Evolutionary conservation across 2,797 vertebrate species (phyloP).

Genomic region (Myotis pilosus): DNA sequence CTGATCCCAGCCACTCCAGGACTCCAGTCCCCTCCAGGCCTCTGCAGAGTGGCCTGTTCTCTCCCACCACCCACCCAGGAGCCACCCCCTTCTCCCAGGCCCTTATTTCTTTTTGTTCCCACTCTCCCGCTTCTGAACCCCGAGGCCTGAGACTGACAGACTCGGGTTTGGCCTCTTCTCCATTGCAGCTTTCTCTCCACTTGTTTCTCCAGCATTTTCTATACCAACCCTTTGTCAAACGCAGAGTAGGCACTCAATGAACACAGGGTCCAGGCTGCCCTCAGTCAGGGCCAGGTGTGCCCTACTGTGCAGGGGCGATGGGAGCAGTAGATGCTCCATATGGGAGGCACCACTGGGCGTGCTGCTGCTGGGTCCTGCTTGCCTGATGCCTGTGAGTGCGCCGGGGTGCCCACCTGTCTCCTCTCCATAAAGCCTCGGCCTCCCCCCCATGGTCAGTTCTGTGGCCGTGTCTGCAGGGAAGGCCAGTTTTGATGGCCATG

Average conservation of each 20-base stretch:
- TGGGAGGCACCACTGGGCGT: fast-evolving
- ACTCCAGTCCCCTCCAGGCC: neutral
- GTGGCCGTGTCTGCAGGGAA: neutral
- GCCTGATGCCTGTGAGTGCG: neutral
- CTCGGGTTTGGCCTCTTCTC: neutral
- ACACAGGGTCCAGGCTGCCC: neutral
- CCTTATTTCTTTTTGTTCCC: neutral
- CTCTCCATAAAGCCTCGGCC: neutral
- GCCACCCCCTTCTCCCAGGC: neutral
- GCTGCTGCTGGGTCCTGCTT: neutral
- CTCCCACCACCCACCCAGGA: neutral
- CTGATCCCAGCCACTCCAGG: neutral
- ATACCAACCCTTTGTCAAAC: neutral
- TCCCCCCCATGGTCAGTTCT: neutral
- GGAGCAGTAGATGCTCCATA: neutral
- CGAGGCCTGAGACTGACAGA: neutral
- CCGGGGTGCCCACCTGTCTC: neutral
- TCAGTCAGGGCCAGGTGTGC: neutral
- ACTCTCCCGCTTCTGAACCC: fast-evolving
- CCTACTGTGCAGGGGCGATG: too few species aligned
- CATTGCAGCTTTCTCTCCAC: neutral
- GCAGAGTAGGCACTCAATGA: neutral
- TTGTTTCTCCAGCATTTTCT: neutral
- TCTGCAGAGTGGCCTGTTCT: neutral
- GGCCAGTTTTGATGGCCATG: neutral